Evolutionary conservation across 2,797 vertebrate species (phyloP).

Genomic region (Philypnodon macrostomus): DNA sequence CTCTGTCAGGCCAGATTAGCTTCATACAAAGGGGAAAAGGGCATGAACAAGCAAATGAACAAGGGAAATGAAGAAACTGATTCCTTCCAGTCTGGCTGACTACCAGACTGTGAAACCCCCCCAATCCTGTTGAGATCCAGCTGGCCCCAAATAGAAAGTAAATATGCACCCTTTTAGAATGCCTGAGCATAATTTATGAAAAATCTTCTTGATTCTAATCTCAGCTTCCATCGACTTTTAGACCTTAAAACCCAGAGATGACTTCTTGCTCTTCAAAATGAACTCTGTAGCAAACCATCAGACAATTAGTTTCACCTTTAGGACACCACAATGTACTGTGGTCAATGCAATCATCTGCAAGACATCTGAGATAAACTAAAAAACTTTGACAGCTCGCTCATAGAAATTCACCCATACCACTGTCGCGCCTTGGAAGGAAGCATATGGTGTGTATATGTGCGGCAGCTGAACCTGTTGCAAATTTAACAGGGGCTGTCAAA

Average conservation of each 20-base stretch:
- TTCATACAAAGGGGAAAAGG: conserved; percentile 50
- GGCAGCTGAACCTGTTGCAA: conserved; percentile 17
- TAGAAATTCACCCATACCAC: neutral
- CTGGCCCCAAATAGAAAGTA: conserved; percentile 18
- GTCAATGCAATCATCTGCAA: conserved; percentile 10
- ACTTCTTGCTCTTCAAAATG: neutral
- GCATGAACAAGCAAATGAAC: conserved; percentile 49
- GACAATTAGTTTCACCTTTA: neutral
- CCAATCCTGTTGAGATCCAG: conserved; percentile 26
- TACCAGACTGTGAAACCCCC: conserved; percentile 42
- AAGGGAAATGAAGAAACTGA: conserved; percentile 51
- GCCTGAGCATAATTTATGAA: neutral
- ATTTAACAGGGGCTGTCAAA: conserved; percentile 19
- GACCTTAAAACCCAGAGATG: neutral
- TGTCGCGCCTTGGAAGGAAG: neutral
- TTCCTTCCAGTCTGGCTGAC: conserved; percentile 34
- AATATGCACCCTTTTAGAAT: conserved; percentile 12
- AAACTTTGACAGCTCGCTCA: neutral
- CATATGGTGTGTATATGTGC: neutral
- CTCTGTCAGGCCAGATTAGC: conserved; percentile 67
- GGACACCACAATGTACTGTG: neutral
- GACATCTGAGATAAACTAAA: neutral
- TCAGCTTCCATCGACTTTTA: conserved; percentile 7
- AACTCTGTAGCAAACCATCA: neutral
- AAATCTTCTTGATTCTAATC: conserved; percentile 9